phyloP scores from a whole-genome alignment of 2,888 invertebrate species.

The Sarcophaga subvicina region DNA sequence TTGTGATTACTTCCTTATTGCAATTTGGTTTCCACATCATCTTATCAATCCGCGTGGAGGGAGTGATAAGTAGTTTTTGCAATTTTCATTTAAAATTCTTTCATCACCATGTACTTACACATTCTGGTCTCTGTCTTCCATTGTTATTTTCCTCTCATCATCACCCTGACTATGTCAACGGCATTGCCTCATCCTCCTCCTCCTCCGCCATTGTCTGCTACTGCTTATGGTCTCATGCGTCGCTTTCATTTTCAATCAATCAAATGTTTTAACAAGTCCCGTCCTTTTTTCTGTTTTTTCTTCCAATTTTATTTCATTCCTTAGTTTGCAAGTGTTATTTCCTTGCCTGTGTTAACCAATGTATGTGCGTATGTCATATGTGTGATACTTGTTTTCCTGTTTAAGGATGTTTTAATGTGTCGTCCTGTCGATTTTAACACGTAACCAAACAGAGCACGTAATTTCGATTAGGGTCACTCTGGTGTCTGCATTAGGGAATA shows the following conservation, averaged over 20 bases:
- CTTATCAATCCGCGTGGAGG: slow-evolving; percentile 57
- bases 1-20: background rate
- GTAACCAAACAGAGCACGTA: slow-evolving; percentile 75
- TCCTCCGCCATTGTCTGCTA: background rate
- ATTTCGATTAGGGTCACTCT: slow-evolving; percentile 75
- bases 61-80: slow-evolving; percentile 73
- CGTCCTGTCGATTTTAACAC: slow-evolving; percentile 71
- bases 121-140: background rate
- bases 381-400: slow-evolving; percentile 27
- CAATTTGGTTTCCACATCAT: background rate
- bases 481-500: slow-evolving; percentile 58
- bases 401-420: slow-evolving; percentile 62
- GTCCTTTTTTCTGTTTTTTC: slow-evolving; percentile 41
- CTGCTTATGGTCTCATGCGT: slow-evolving; percentile 69
- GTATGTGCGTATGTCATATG: background rate
- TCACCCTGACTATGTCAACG: slow-evolving; percentile 36
- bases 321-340: slow-evolving; percentile 29
- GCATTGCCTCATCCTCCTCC: background rate
- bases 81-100: slow-evolving; percentile 69
- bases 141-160: slow-evolving; percentile 43
- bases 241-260: slow-evolving; percentile 73
- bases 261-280: slow-evolving; percentile 70
- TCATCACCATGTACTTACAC: slow-evolving; percentile 49
- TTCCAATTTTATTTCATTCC: slow-evolving; percentile 3
- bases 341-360: background rate